phyloP scores from a whole-genome alignment of 2,113 vertebrate species.

The Microtus oregoni region DNA sequence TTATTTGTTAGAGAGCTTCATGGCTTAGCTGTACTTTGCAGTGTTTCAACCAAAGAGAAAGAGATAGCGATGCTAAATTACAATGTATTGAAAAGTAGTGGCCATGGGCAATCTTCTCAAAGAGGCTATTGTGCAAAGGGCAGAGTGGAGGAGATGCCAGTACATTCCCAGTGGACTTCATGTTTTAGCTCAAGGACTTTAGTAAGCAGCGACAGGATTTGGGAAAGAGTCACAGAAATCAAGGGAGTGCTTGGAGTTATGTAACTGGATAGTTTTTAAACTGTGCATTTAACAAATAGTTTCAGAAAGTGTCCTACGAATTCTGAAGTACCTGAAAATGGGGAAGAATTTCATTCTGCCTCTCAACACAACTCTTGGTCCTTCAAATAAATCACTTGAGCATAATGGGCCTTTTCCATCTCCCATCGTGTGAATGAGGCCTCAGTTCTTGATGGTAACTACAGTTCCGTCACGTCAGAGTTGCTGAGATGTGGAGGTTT shows the following conservation, averaged over 20 bases:
- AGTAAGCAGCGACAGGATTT: not conserved
- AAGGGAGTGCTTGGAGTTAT: not conserved
- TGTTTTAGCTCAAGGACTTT: conserved; percentile 6
- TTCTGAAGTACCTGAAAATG: not conserved
- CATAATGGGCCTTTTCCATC: not conserved
- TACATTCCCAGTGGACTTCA: not conserved
- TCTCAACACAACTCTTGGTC: not conserved
- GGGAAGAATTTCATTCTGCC: not conserved
- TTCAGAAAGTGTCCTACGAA: not conserved
- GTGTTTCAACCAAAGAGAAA: not conserved
- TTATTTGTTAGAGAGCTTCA: not conserved
- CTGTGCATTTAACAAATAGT: not conserved
- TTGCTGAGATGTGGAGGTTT: not conserved
- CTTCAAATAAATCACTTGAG: not conserved
- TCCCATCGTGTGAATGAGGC: not conserved
- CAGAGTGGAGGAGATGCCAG: not conserved
- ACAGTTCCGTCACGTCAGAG: not conserved
- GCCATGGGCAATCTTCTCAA: not conserved
- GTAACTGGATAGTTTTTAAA: not conserved
- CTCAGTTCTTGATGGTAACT: not conserved
- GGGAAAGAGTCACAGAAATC: not conserved
- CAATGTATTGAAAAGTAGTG: conserved; percentile 1
- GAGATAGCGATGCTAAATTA: conserved; percentile 28
- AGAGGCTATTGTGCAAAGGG: conserved; percentile 12
- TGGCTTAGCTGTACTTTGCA: not conserved